These are phyloP conservation scores for Chloromyia formosa DNA, from an alignment of 2,888 invertebrate species.

Conservation along the genomic window DNA sequence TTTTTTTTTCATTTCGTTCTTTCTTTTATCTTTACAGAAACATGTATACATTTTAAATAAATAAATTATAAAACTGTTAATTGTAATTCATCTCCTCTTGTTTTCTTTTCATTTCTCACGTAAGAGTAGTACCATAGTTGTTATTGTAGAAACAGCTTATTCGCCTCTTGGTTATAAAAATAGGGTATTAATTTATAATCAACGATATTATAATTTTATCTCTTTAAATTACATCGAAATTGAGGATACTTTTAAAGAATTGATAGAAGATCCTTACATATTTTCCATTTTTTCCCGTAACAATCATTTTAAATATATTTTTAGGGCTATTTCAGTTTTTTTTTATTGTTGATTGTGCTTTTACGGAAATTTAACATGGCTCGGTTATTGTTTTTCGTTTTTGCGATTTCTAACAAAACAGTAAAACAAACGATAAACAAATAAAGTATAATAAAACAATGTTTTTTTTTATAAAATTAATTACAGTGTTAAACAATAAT, in stretches of 20 bases:
- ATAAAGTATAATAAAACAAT: not conserved
- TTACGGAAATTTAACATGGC: not conserved
- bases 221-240: too few relatives aligned
- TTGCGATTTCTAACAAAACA: not conserved
- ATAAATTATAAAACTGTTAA: constrained; percentile 21
- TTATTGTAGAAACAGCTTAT: not conserved
- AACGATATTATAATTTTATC: too few relatives aligned
- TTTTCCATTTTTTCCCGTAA: too few relatives aligned
- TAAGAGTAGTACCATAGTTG: constrained; percentile 1
- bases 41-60: not conserved
- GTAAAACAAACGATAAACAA: not conserved
- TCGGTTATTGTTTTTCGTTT: not conserved
- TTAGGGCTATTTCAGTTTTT: not conserved
- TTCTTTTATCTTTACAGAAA: constrained; percentile 8
- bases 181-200: not conserved
- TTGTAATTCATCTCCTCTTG: not conserved
- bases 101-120: not conserved
- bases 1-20: not conserved
- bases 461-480: not conserved
- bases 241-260: too few relatives aligned
- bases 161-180: not conserved
- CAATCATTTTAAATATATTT: not conserved
- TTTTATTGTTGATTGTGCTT: not conserved
- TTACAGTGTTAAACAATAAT: not conserved
- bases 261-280: too few relatives aligned